phyloP scores from a whole-genome alignment of 2,113 vertebrate genomes.

The Corydoras sp. region DNA sequence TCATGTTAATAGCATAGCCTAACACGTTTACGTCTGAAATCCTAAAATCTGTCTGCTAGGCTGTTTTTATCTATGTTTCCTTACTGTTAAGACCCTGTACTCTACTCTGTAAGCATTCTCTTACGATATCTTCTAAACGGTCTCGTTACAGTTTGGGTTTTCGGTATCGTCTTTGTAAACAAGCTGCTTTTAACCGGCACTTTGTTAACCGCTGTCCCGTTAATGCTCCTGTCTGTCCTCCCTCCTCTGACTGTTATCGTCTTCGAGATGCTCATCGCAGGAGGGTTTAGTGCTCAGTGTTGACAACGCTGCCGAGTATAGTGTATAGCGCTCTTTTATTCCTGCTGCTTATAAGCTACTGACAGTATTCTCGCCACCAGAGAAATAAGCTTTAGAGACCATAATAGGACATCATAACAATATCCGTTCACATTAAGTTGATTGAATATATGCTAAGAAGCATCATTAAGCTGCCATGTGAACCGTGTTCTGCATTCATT shows the following conservation, averaged over 20 bases:
- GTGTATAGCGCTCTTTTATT: slow-evolving; percentile 22
- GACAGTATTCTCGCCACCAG: slow-evolving; percentile 7
- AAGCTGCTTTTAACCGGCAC: slow-evolving; percentile 26
- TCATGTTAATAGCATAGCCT: too few species aligned
- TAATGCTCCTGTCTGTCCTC: slow-evolving; percentile 21
- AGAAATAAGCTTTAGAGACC: slow-evolving; percentile 19
- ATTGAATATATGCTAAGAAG: slow-evolving; percentile 1
- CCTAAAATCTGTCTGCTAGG: too few species aligned
- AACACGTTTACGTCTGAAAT: too few species aligned
- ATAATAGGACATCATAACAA: slow-evolving; percentile 31
- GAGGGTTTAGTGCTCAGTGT: slow-evolving; percentile 11
- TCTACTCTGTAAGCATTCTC: too few species aligned
- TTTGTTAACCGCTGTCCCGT: slow-evolving; percentile 2
- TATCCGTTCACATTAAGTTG: slow-evolving; percentile 10
- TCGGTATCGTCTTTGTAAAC: slow-evolving; percentile 22
- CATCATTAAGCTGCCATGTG: not conserved
- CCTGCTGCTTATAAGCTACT: slow-evolving; percentile 37
- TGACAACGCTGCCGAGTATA: slow-evolving; percentile 5
- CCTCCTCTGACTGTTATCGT: slow-evolving; percentile 38
- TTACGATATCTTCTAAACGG: too few species aligned
- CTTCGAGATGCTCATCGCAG: slow-evolving; percentile 10
- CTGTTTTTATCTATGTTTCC: too few species aligned
- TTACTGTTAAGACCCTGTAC: too few species aligned
- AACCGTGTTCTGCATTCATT: slow-evolving; percentile 15
- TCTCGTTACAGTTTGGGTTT: slow-evolving; percentile 2